Percentiles rank a stretch among this genome's conserved stretches.
Conservation (phyloP, 2,113 vertebrate genomes). For the Vulpes lagopus region DNA sequence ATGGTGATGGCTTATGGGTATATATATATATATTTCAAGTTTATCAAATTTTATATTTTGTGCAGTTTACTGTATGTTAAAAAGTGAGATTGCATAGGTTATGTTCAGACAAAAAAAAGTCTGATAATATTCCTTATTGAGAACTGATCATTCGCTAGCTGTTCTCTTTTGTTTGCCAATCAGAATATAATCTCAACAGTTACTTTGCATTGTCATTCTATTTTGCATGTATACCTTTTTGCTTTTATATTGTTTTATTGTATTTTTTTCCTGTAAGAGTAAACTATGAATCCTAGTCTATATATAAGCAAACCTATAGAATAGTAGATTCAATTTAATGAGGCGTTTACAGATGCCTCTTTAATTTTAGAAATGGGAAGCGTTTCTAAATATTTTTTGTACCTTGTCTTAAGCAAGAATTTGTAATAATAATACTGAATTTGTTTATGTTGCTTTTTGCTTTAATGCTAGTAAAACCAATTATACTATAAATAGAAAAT, state of each 20-base stretch:
- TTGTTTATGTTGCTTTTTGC: not conserved
- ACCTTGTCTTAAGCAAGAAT: not conserved
- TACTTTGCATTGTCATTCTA: not conserved
- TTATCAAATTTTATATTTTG: not conserved
- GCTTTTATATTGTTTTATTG: not conserved
- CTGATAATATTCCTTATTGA: not conserved
- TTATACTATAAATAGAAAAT: not conserved
- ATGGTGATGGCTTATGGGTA: not conserved
- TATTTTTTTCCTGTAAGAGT: not conserved
- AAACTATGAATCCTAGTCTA: not conserved
- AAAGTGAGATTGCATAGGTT: not conserved
- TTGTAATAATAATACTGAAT: not conserved
- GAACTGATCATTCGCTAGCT: not conserved
- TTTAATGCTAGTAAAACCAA: not conserved
- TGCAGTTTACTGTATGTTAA: not conserved
- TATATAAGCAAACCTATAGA: constrained; percentile 11
- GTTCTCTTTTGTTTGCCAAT: not conserved
- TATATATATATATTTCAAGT: not conserved
- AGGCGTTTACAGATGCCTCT: not conserved
- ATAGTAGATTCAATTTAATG: not conserved
- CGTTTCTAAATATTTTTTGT: not conserved
- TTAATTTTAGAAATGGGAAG: not conserved
- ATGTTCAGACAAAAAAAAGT: not conserved
- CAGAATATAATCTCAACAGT: not conserved
- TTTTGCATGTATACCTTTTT: not conserved